Base-by-base conservation (phyloP, 2,888 invertebrate genomes). In the Drosophila sordidapex region DNA sequence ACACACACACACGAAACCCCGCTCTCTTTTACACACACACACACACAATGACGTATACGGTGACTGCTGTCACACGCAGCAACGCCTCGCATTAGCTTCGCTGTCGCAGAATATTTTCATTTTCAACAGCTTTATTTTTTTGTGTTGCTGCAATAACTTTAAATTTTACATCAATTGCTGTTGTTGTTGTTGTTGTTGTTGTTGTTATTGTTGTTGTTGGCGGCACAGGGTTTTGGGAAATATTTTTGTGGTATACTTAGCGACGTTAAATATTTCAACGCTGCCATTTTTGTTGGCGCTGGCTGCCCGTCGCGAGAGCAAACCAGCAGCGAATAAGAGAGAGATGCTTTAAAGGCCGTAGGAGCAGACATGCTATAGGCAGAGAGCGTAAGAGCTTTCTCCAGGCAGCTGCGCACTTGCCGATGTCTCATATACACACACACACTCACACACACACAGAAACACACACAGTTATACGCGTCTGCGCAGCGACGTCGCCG, bases 201-300 rank as follows among this genome's bases (percentile, higher is more conserved):
- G 43, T 36, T 54, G 35, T 6, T 68, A n/a, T 54, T 64, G 51
- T 40, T 57, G 46, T 36, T 53, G 63, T 35, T 27, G n/a, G 21
- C 56, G 56, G 40, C 63, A 33, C 18, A 64, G 63, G 64, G 62
- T 64, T 57, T 77, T 51, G 62, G 38, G 29, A 79, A 76, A 74
- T 84, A 76, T 90, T 87, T 87, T 87, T 59, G 80, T 84, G 87
- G 87, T 83, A 89, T 87, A 87, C 87, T 87, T 90, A 90, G 83
- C 76, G 76, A 90, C 88, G 88, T 90, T 85, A 86, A 90, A 85
- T 83, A 85, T 90, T 85, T 90, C 89, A 90, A 89, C 90, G 82
- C 85, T 87, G 82, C 82, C 90, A 86, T 86, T 89, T 86, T 87
- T 67, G 64, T 65, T 76, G 62, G 29, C 8, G 8, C 49, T 60